Evolutionary conservation across 2,888 invertebrate species (phyloP).

Genomic region (Hyles lineata): DNA sequence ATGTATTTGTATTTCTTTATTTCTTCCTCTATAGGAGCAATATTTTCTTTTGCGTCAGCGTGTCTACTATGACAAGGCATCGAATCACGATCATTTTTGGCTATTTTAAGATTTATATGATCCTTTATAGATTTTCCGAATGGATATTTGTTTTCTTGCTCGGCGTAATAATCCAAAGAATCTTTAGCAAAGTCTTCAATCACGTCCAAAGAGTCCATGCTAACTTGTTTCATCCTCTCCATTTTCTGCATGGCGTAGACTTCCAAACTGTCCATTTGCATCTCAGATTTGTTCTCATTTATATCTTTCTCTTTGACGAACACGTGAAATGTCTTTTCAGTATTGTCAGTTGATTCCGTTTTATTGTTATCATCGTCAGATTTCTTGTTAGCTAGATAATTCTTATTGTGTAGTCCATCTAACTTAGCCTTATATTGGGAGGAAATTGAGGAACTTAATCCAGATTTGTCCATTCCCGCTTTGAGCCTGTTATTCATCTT

Average conservation of each 20-base stretch:
- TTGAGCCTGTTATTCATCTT: slow-evolving; percentile 83
- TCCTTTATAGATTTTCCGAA: slow-evolving; percentile 68
- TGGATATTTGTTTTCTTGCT: slow-evolving; percentile 68
- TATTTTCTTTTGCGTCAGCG: slow-evolving; percentile 71
- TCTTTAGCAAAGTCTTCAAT: slow-evolving; percentile 79
- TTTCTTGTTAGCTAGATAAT: slow-evolving; percentile 67
- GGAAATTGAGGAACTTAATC: slow-evolving; percentile 76
- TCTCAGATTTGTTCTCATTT: slow-evolving; percentile 85
- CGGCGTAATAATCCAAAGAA: slow-evolving; percentile 79
- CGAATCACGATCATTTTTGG: slow-evolving; percentile 58
- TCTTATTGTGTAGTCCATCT: slow-evolving; percentile 79
- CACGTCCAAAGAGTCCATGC: slow-evolving; percentile 82
- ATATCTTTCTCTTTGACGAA: slow-evolving; percentile 86
- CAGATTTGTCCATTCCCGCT: slow-evolving; percentile 73
- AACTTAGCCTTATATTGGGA: slow-evolving; percentile 81
- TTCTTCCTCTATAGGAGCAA: slow-evolving; percentile 78
- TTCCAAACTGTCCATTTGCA: slow-evolving; percentile 86
- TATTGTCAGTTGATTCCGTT: slow-evolving; percentile 65
- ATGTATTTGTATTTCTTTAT: slow-evolving; percentile 87
- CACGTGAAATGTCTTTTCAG: slow-evolving; percentile 85
- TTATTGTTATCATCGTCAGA: slow-evolving; percentile 72
- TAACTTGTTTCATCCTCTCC: slow-evolving; percentile 75
- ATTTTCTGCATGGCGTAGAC: slow-evolving; percentile 78
- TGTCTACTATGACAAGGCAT: slow-evolving; percentile 61
- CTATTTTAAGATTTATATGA: slow-evolving; percentile 64